Base-by-base conservation (phyloP, 2,888 invertebrate genomes). In the Crematogaster levior region DNA sequence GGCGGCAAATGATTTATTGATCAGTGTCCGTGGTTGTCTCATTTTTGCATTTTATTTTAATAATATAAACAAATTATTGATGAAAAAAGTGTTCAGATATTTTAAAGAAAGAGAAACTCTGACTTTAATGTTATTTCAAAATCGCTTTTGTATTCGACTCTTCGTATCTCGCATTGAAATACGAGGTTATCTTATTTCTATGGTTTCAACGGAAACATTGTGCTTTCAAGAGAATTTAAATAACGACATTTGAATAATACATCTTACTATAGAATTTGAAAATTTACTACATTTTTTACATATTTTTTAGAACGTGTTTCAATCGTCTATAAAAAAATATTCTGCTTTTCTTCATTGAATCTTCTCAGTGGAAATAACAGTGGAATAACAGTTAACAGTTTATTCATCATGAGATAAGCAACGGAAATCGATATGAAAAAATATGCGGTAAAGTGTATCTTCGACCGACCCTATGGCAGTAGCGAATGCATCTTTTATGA, bases 391-490 rank as follows among this genome's bases (percentile, higher is more conserved):
- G 21, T 18, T 43, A 77, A 68, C 30, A 21, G 15, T 75, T 56
- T 56, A 56, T 9, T 65, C 5, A 18, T 53, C 56, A 56, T 5
- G 1, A 77, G 21, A 66, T 10, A 43, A 66, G 34, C 18, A 6
- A 18, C n/a, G 27, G 34, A 66, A 56, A 77, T 77, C 34, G 68
- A 77, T 56, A 68, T n/a, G 7, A 34, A 77, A 56, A 56, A 43
- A 43, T 77, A 46, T 6, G 15, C 27, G 4, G 15, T 9, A 18
- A 30, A 43, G 66, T 43, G 30, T 40, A 30, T 77, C 7, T 77
- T 30, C 30, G 24, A 48, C 21, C 24, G 51, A 63, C n/a, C 15
- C 53, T 5, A 15, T 27, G 12, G 15, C 24, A 40, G 56, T 40
- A 65, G 15, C 15, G n/a, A 77, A 40, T 10, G 12, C 15, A 77